Evolutionary conservation across 2,888 invertebrate species (phyloP).

Genomic region (Latheticus oryzae): DNA sequence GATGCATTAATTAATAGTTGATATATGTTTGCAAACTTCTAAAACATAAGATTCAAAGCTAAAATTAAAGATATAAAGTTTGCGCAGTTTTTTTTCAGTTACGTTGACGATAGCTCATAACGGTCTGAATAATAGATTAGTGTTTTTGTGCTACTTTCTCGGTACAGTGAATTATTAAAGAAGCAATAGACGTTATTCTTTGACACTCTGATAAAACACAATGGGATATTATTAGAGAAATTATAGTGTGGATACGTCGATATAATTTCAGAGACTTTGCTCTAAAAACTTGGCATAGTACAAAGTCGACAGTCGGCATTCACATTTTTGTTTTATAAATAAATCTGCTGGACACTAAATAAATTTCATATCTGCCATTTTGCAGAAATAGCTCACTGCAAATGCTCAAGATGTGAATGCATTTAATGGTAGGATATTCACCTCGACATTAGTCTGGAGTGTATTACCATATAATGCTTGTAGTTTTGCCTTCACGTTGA

Average conservation of each 20-base stretch:
- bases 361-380: slow-evolving; percentile 1
- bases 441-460: slow-evolving; percentile 15
- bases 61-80: too few relatives aligned
- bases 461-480: slow-evolving; percentile 1
- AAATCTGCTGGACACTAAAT: too few relatives aligned
- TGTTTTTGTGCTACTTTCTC: background rate
- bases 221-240: too few relatives aligned
- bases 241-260: too few relatives aligned
- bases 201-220: too few relatives aligned
- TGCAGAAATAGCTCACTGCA: slow-evolving; percentile 20
- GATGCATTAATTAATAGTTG: too few relatives aligned
- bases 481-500: too few relatives aligned
- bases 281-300: slow-evolving; percentile 27
- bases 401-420: slow-evolving; percentile 11
- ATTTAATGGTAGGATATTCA: slow-evolving; percentile 12
- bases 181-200: too few relatives aligned
- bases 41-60: too few relatives aligned
- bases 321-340: slow-evolving; percentile 31
- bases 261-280: background rate
- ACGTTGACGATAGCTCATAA: too few relatives aligned
- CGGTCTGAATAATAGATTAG: slow-evolving; percentile 17
- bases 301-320: slow-evolving; percentile 18
- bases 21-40: too few relatives aligned
- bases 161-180: slow-evolving; percentile 10
- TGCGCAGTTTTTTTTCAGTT: too few relatives aligned